Evolutionary conservation across 2,888 invertebrate genomes (phyloP).

Genomic region (Luffia ferchaultella): DNA sequence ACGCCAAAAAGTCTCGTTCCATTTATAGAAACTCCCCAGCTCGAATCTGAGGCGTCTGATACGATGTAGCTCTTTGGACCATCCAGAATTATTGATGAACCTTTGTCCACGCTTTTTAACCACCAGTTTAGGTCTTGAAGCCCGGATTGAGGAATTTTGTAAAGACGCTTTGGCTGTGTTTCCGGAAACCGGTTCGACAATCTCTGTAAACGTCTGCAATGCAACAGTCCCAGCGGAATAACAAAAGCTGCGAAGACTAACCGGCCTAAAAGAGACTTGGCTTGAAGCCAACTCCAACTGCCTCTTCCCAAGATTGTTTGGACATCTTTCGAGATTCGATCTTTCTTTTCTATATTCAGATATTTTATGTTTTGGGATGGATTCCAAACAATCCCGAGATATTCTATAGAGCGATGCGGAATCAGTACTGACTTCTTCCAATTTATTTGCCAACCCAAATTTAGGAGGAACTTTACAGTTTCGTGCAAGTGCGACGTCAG

Average conservation of each 20-base stretch:
- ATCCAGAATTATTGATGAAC: background rate
- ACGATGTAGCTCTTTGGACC: background rate
- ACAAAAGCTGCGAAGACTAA: background rate
- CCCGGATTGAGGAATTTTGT: background rate
- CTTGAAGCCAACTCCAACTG: background rate
- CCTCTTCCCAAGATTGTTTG: background rate
- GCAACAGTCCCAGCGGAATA: background rate
- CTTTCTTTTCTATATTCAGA: no score
- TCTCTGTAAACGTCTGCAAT: background rate
- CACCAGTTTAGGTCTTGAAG: slow-evolving; percentile 2
- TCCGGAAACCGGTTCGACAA: background rate
- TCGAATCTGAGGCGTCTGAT: slow-evolving; percentile 5
- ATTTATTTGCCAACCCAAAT: background rate
- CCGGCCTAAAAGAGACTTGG: background rate
- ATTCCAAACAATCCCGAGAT: background rate
- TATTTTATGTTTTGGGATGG: background rate
- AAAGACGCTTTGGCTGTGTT: background rate
- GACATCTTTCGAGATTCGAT: background rate
- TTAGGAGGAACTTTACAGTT: background rate
- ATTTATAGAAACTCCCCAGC: slow-evolving; percentile 10
- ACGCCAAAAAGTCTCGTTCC: background rate
- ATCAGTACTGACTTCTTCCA: background rate
- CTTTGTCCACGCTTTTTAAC: background rate
- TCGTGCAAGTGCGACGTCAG: background rate
- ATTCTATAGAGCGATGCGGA: background rate